phyloP scores from a whole-genome alignment of 2,797 vertebrate genomes.

The Lycodopsis pacificus region DNA sequence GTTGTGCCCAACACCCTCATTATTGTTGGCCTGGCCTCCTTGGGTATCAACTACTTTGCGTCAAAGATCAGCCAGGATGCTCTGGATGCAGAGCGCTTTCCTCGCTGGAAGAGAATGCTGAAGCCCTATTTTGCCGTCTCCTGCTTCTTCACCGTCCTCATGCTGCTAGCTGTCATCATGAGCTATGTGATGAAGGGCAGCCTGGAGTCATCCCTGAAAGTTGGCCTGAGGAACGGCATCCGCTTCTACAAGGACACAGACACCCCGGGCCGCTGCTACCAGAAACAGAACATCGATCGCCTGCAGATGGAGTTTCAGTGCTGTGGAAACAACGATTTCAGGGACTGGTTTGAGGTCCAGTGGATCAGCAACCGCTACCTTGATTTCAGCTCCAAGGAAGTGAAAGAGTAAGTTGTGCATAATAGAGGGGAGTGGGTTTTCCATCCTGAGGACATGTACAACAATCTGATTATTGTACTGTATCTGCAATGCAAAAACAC shows the following conservation, averaged over 20 bases:
- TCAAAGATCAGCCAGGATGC: slow-evolving; percentile 87
- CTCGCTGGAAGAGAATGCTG: slow-evolving; percentile 85
- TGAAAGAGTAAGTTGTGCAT: slow-evolving; percentile 84
- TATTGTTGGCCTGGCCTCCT: slow-evolving; percentile 83
- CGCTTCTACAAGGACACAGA: slow-evolving; percentile 93
- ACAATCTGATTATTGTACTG: not conserved
- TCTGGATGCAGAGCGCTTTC: slow-evolving; percentile 83
- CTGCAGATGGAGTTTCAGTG: slow-evolving; percentile 90
- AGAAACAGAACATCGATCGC: slow-evolving; percentile 89
- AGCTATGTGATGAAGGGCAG: slow-evolving; percentile 86
- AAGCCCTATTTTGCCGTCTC: slow-evolving; percentile 84
- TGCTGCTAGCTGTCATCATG: slow-evolving; percentile 85
- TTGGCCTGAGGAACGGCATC: slow-evolving; percentile 85
- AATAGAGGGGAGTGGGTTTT: not conserved
- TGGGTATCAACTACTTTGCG: slow-evolving; percentile 86
- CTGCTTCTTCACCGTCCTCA: slow-evolving; percentile 84
- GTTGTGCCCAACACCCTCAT: slow-evolving; percentile 88
- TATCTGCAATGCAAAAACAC: not conserved
- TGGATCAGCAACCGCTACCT: slow-evolving; percentile 93
- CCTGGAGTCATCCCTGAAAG: slow-evolving; percentile 85
- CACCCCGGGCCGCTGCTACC: slow-evolving; percentile 89
- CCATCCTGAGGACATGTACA: not conserved
- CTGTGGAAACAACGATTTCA: slow-evolving; percentile 88
- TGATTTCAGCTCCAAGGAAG: slow-evolving; percentile 89
- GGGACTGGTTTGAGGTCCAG: slow-evolving; percentile 92